Evolutionary conservation across 2,888 invertebrate species (phyloP).

Genomic region (Chromoteleia sp.): DNA sequence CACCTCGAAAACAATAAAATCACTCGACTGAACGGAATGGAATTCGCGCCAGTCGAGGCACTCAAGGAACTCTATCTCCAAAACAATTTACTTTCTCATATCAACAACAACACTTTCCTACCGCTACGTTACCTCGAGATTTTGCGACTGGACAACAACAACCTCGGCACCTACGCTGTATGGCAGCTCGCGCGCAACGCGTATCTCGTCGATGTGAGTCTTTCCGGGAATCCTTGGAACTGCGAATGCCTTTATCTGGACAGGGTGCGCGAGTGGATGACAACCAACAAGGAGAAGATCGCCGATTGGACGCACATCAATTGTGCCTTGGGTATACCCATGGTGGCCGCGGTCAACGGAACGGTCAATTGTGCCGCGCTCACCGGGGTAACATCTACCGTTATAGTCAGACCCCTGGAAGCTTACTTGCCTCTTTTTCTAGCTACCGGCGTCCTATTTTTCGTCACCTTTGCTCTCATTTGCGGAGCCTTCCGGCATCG

Average conservation of each 20-base stretch:
- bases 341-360: constrained; percentile 90
- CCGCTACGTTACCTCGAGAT: constrained; percentile 93
- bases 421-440: constrained; percentile 92
- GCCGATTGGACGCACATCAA: constrained; percentile 91
- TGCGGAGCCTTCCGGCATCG: constrained; percentile 93
- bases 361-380: constrained; percentile 91
- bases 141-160: constrained; percentile 93
- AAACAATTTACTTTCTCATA: constrained; percentile 92
- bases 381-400: constrained; percentile 90
- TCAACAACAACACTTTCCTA: constrained; percentile 94
- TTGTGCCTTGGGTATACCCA: constrained; percentile 89
- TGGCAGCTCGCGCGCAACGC: constrained; percentile 94
- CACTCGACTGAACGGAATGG: constrained; percentile 91
- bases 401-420: constrained; percentile 91
- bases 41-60: constrained; percentile 92
- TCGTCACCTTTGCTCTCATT: constrained; percentile 90
- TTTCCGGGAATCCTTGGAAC: constrained; percentile 95
- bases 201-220: constrained; percentile 93
- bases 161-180: constrained; percentile 92
- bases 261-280: constrained; percentile 92
- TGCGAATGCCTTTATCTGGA: constrained; percentile 95
- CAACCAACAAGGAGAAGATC: constrained; percentile 92
- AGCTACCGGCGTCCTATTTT: constrained; percentile 91
- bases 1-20: constrained; percentile 95
- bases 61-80: constrained; percentile 94